Percentiles rank a stretch among this genome's conserved stretches.
phyloP scores from a whole-genome alignment of 1,140 invertebrate species.

The Protaetia brevitarsis region DNA sequence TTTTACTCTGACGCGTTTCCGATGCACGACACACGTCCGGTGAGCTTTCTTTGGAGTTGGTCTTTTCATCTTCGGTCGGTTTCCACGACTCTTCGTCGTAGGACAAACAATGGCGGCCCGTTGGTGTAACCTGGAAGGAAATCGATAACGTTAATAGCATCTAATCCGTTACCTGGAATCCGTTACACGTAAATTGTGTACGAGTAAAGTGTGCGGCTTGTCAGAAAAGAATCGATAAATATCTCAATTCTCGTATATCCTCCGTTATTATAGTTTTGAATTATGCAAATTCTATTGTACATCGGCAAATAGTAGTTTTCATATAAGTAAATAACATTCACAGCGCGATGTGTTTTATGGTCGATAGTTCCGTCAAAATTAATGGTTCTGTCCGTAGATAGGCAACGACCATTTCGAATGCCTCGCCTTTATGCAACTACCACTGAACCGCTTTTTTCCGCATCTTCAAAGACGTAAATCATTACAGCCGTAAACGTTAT shows the following conservation, averaged over 20 bases:
- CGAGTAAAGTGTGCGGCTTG: too few species aligned
- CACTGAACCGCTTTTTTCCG: not conserved
- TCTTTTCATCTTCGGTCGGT: slow-evolving; percentile 33
- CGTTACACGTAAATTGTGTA: too few species aligned
- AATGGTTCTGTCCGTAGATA: not conserved
- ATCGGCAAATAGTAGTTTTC: not conserved
- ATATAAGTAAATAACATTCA: not conserved
- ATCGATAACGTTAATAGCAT: not conserved
- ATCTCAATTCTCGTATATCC: too few species aligned
- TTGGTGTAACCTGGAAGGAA: slow-evolving; percentile 47
- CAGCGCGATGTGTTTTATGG: not conserved
- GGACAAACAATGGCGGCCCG: slow-evolving; percentile 38
- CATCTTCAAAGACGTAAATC: not conserved
- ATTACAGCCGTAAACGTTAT: slow-evolving; percentile 2
- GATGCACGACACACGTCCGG: slow-evolving; percentile 27
- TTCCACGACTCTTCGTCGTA: slow-evolving; percentile 47
- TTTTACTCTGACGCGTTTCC: slow-evolving; percentile 49
- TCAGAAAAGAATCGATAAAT: too few species aligned
- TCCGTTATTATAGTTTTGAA: too few species aligned
- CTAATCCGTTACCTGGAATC: not conserved
- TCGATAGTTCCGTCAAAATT: not conserved
- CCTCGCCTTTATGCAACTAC: not conserved
- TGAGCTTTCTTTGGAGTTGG: slow-evolving; percentile 22
- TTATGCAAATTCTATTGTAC: too few species aligned
- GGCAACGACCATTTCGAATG: slow-evolving; percentile 1